Evolutionary conservation across 2,888 invertebrate species (phyloP).

Genomic region (Scelioninae gen. 1): DNA sequence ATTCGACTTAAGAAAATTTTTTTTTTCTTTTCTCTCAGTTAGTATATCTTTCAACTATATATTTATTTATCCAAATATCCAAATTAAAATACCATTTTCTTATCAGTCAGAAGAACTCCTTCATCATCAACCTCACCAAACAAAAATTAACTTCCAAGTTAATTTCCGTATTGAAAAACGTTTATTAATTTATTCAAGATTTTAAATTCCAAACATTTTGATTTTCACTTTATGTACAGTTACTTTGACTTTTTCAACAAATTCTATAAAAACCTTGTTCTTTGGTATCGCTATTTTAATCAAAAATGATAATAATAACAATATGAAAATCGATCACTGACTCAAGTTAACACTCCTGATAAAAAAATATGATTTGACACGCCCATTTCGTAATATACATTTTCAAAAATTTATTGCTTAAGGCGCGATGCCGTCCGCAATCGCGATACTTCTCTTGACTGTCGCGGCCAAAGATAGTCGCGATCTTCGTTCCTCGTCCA

Average conservation of each 20-base stretch:
- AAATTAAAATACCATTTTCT: too few relatives aligned
- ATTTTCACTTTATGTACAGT: too few relatives aligned
- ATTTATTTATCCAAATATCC: slow-evolving; percentile 17
- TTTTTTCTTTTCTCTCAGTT: slow-evolving; percentile 9
- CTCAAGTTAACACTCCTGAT: too few relatives aligned
- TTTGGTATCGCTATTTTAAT: slow-evolving; percentile 61
- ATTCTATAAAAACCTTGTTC: slow-evolving; percentile 30
- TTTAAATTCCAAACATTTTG: too few relatives aligned
- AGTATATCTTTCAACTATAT: slow-evolving; percentile 34
- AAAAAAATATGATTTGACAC: slow-evolving; percentile 18
- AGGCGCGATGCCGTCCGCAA: slow-evolving; percentile 76
- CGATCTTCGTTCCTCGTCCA: slow-evolving; percentile 89
- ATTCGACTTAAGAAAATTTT: slow-evolving; percentile 3
- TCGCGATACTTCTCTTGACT: slow-evolving; percentile 81
- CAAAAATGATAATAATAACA: slow-evolving; percentile 28
- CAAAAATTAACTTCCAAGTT: too few relatives aligned
- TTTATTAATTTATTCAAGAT: too few relatives aligned
- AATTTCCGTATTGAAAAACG: too few relatives aligned
- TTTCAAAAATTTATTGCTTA: slow-evolving; percentile 9
- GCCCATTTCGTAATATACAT: background rate
- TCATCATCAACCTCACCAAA: too few relatives aligned
- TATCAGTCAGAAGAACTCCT: too few relatives aligned
- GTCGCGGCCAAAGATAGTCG: slow-evolving; percentile 83
- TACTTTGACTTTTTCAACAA: background rate
- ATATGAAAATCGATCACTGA: background rate